Percentiles rank a stretch among this genome's conserved stretches.
phyloP scores from a whole-genome alignment of 2,797 vertebrate species.

The Betta splendens region DNA sequence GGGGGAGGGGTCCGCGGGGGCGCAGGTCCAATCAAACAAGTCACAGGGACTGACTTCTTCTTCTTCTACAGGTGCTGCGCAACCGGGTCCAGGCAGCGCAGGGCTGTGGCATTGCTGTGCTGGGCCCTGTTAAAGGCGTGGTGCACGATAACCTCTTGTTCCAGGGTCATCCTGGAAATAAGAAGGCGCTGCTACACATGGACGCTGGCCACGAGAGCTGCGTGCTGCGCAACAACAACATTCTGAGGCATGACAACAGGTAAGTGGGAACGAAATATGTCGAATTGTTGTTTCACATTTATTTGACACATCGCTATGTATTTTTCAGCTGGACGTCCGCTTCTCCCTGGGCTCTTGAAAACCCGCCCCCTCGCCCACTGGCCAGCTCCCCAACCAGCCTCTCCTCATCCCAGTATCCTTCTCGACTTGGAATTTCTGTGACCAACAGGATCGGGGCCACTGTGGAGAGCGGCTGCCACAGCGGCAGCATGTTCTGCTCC shows the following conservation, averaged over 20 bases:
- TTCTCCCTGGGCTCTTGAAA: slow-evolving; percentile 83
- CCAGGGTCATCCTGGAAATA: slow-evolving; percentile 83
- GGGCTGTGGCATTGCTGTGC: slow-evolving; percentile 85
- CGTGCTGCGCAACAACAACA: slow-evolving; percentile 85
- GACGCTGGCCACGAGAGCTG: slow-evolving; percentile 82
- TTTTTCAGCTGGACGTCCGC: slow-evolving; percentile 63
- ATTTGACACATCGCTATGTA: slow-evolving; percentile 2
- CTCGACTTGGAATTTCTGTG: slow-evolving; percentile 83
- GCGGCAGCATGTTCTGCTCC: slow-evolving; percentile 87
- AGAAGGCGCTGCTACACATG: slow-evolving; percentile 84
- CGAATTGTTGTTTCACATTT: background rate
- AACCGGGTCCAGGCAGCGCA: slow-evolving; percentile 89
- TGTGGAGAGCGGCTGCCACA: slow-evolving; percentile 88
- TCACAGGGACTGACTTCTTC: background rate
- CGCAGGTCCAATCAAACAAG: background rate
- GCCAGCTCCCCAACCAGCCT: slow-evolving; percentile 76
- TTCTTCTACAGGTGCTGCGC: slow-evolving; percentile 82
- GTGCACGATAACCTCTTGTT: slow-evolving; percentile 91
- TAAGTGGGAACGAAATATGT: slow-evolving; percentile 72
- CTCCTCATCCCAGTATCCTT: slow-evolving; percentile 74
- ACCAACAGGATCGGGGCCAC: slow-evolving; percentile 88
- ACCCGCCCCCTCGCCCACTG: slow-evolving; percentile 88
- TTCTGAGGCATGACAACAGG: slow-evolving; percentile 83
- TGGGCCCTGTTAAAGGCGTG: slow-evolving; percentile 84
- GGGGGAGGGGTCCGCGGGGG: background rate